These are phyloP conservation scores for Drosophila paulistorum DNA, from an alignment of 1,140 invertebrate genomes.

Conservation along the genomic window DNA sequence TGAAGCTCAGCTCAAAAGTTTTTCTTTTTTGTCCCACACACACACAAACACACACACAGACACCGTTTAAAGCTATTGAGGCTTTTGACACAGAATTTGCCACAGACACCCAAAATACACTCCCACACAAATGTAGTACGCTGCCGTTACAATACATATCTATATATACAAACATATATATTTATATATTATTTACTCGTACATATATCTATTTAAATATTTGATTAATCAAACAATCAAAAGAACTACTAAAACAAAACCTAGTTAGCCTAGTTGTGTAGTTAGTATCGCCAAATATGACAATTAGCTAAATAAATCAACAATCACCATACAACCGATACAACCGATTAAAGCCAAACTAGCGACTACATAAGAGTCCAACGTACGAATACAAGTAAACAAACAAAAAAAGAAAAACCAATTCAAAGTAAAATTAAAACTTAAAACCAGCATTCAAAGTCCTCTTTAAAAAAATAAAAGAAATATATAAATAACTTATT, in stretches of 20 bases:
- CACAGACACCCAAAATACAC: slow-evolving; percentile 16
- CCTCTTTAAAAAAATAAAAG: slow-evolving; percentile 2
- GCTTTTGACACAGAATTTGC: slow-evolving; percentile 37
- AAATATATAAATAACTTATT: not conserved
- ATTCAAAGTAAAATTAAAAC: not conserved
- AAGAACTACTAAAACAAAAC: slow-evolving; percentile 19
- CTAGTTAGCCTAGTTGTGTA: slow-evolving; percentile 45
- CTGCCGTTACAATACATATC: slow-evolving; percentile 53
- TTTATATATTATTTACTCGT: slow-evolving; percentile 46
- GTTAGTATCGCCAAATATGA: slow-evolving; percentile 10
- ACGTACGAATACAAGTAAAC: slow-evolving; percentile 1
- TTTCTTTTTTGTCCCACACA: slow-evolving; percentile 2
- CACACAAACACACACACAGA: not conserved
- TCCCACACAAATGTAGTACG: slow-evolving; percentile 11
- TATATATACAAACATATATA: slow-evolving; percentile 41
- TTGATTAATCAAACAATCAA: slow-evolving; percentile 31
- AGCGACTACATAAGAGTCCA: slow-evolving; percentile 18
- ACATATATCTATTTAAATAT: slow-evolving; percentile 34
- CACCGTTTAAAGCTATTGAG: slow-evolving; percentile 32
- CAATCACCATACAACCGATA: not conserved
- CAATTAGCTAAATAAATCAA: slow-evolving; percentile 9
- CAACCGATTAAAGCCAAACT: slow-evolving; percentile 7
- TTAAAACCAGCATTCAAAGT: slow-evolving; percentile 10
- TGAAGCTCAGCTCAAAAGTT: slow-evolving; percentile 39
- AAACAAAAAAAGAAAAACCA: not conserved